Conservation (phyloP, 2,888 invertebrate species). For the Drosophila siamana region DNA sequence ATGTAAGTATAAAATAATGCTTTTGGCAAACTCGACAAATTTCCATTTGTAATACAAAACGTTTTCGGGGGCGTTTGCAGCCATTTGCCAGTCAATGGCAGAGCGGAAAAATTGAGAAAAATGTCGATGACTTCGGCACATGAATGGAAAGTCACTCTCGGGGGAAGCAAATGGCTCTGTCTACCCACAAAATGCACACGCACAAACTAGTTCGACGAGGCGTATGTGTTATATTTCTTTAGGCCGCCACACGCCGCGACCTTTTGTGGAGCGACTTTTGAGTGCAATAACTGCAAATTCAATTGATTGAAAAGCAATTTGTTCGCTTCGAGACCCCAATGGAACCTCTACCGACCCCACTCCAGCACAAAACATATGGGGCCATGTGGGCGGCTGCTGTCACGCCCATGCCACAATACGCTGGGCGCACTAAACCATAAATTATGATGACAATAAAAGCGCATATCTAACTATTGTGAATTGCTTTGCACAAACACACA, state of each 20-base stretch:
- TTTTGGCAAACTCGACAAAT: slow-evolving; percentile 70
- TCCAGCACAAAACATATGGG: slow-evolving; percentile 53
- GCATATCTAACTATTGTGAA: slow-evolving; percentile 66
- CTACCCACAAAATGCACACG: neutral
- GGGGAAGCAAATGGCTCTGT: slow-evolving; percentile 10
- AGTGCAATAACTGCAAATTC: slow-evolving; percentile 79
- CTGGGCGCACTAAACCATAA: slow-evolving; percentile 65
- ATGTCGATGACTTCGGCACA: slow-evolving; percentile 45
- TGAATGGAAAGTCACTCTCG: slow-evolving; percentile 49
- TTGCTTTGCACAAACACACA: slow-evolving; percentile 33
- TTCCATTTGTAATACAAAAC: slow-evolving; percentile 78
- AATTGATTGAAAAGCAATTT: slow-evolving; percentile 81
- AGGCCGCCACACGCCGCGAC: slow-evolving; percentile 43
- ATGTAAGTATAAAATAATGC: slow-evolving; percentile 48
- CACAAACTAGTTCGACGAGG: slow-evolving; percentile 27
- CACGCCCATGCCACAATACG: slow-evolving; percentile 47
- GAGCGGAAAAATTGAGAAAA: slow-evolving; percentile 1
- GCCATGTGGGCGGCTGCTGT: slow-evolving; percentile 33
- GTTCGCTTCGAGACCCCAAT: slow-evolving; percentile 28
- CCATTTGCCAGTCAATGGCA: slow-evolving; percentile 71
- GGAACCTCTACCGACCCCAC: too few species aligned
- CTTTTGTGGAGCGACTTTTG: slow-evolving; percentile 56
- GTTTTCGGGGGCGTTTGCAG: slow-evolving; percentile 68
- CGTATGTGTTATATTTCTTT: slow-evolving; percentile 65
- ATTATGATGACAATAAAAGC: slow-evolving; percentile 70